Evolutionary conservation across 2,113 vertebrate genomes (phyloP).

Genomic region (Oryctolagus cuniculus): mOryCun1.1 NC_091449.1:9994501-9995000

Average conservation of each 20-base stretch:
- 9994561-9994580: too few relatives aligned
- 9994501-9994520: too few relatives aligned
- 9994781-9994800: background rate
- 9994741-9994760: rapidly evolving
- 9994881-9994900: background rate
- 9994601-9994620: too few relatives aligned
- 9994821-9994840: background rate
- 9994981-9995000: conserved; percentile 92
- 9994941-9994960: conserved; percentile 90
- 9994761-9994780: background rate
- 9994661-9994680: too few relatives aligned
- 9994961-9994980: conserved; percentile 95
- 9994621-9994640: too few relatives aligned
- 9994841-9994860: background rate
- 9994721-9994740: rapidly evolving
- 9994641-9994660: too few relatives aligned
- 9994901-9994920: too few relatives aligned
- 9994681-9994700: too few relatives aligned
- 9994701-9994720: background rate
- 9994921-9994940: rapidly evolving
- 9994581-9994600: too few relatives aligned
- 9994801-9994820: conserved; percentile 50
- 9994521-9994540: too few relatives aligned
- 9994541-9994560: too few relatives aligned
- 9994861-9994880: rapidly evolving